Conservation (phyloP, 1,140 invertebrate genomes). For the Ceratosolen fusciceps region DNA sequence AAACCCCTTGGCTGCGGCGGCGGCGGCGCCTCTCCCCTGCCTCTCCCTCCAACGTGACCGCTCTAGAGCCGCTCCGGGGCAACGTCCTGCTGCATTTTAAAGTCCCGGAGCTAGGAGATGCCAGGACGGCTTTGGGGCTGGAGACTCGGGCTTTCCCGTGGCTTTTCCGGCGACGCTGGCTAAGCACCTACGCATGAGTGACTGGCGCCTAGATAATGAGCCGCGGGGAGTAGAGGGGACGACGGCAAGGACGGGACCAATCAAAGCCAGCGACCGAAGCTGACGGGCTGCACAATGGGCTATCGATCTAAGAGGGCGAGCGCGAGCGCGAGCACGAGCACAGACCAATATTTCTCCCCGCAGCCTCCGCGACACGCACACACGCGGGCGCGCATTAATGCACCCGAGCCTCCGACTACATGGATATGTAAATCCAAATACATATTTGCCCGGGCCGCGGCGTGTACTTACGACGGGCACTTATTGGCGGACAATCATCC, state of each 20-base stretch:
- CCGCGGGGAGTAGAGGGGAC: constrained; percentile 18
- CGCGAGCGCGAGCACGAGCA: neutral
- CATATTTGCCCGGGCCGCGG: neutral
- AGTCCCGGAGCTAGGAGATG: constrained; percentile 57
- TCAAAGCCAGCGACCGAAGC: constrained; percentile 22
- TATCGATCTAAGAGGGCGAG: constrained; percentile 23
- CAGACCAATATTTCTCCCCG: neutral
- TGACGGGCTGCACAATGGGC: constrained; percentile 25
- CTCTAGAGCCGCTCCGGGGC: constrained; percentile 58
- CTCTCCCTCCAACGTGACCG: no score
- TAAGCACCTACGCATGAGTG: no score
- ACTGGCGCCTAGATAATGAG: no score
- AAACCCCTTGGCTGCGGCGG: constrained; percentile 61
- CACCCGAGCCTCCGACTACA: neutral
- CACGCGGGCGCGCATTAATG: neutral
- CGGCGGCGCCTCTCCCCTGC: no score
- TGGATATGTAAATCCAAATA: neutral
- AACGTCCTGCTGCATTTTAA: constrained; percentile 69
- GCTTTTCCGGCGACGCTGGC: no score
- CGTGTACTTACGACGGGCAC: neutral
- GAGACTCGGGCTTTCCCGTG: neutral
- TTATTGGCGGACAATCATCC: constrained; percentile 45
- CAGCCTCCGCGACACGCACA: no score
- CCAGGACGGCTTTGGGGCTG: neutral
- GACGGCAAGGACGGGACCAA: constrained; percentile 18